Base-by-base conservation (phyloP, 92 coral and sea anemone species). In the Meandrina meandrites region DNA sequence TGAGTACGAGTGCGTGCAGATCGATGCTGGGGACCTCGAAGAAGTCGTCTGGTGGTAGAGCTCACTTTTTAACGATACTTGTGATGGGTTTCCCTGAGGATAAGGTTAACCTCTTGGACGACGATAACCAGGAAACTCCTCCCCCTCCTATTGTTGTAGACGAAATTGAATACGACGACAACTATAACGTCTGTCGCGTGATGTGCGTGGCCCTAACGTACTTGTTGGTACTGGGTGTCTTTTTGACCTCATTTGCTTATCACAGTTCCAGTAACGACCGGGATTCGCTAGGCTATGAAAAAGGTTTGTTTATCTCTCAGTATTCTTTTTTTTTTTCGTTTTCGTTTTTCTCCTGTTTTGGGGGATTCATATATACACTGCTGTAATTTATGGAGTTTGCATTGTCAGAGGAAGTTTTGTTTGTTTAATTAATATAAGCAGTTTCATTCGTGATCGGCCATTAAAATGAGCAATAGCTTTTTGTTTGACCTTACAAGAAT, bases 271-370 rank as follows among this genome's bases (percentile, higher is more conserved):
- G 21, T 12, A 22, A 8, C 34, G 73, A 75, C 51, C 6, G 42
- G 17, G 22, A 67, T 15, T 31, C 68, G 31, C 9, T 4, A 24
- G 8, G 30, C 11, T 17, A 34, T 8, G n/a, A 56, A 1, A 21
- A n/a, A 79, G 82, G 82, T 79, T 79, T 79, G 82, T 79, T 56
- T 17, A 19, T 79, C 27, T 12, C 13, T 79, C 4, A 30, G 35
- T 34, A 12, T 31, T 13, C 36, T 19, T 31, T 22, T 2, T 31
- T 22, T 2, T 60, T 60, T 9, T 24, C 31, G 68, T 60, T 60
- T 60, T 48, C 53, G 53, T 48, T 48, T 10, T 22, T 58, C 66
- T 58, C 19, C 66, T n/a, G 21, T n/a, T n/a, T n/a, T 17, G 1
- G 22, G 6, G 8, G 27, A 22, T 22, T 17, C 58, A 53, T 56